Evolutionary conservation across 2,113 vertebrate species (phyloP).

Genomic region (Rhizomys pruinosus): DNA sequence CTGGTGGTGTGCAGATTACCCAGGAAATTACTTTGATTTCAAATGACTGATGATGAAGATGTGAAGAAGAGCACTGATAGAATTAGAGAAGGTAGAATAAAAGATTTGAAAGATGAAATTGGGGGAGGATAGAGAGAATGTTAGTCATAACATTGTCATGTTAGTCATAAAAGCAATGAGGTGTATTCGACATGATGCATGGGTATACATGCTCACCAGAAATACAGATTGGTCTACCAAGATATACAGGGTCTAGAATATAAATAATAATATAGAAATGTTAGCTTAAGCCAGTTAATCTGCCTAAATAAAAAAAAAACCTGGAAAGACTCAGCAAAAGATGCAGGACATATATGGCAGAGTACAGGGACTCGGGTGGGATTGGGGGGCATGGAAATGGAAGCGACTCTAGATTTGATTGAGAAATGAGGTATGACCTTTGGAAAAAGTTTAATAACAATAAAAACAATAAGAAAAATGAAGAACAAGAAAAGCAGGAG

Average conservation of each 20-base stretch:
- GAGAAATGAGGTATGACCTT: too few species aligned
- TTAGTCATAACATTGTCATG: too few species aligned
- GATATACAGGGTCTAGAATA: slow-evolving; percentile 1
- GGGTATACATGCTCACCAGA: slow-evolving; percentile 1
- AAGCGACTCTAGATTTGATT: too few species aligned
- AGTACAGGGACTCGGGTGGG: too few species aligned
- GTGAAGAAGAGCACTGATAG: neutral
- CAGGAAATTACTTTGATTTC: neutral
- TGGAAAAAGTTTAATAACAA: too few species aligned
- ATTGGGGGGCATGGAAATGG: too few species aligned
- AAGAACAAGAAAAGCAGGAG: slow-evolving; percentile 26
- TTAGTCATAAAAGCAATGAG: neutral
- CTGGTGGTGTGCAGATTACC: neutral
- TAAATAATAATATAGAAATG: slow-evolving; percentile 25
- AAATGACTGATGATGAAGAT: slow-evolving; percentile 22
- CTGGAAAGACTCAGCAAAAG: too few species aligned
- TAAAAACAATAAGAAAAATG: slow-evolving; percentile 26
- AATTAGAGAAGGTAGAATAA: slow-evolving; percentile 12
- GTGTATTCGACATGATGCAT: neutral
- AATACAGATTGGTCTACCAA: neutral
- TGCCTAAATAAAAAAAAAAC: slow-evolving; percentile 50
- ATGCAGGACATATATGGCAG: too few species aligned
- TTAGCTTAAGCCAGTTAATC: neutral
- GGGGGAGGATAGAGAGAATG: slow-evolving; percentile 6
- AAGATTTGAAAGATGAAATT: slow-evolving; percentile 33